Evolutionary conservation across 1,140 invertebrate genomes (phyloP).

Genomic region (Drosophila ananassae): DNA sequence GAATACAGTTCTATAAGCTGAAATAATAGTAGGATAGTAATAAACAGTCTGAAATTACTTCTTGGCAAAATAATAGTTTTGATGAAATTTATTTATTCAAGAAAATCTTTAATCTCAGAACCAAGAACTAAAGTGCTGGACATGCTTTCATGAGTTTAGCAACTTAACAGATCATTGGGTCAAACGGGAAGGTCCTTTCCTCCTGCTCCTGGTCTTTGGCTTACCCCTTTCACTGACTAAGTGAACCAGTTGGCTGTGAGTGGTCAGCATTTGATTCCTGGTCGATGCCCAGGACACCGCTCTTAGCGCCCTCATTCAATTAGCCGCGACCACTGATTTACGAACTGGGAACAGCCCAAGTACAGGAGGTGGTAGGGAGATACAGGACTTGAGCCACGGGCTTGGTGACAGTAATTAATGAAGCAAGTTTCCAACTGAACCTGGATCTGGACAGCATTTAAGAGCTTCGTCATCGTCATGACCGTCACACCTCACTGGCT

Average conservation of each 20-base stretch:
- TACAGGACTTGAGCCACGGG: conserved; percentile 13
- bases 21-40: too few relatives aligned
- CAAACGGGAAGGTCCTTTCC: neutral
- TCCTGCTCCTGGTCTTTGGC: neutral
- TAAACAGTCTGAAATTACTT: too few relatives aligned
- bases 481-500: conserved; percentile 44
- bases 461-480: conserved; percentile 47
- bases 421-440: conserved; percentile 36
- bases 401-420: conserved; percentile 58
- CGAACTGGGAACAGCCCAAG: conserved; percentile 6
- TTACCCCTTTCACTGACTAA: conserved; percentile 2
- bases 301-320: conserved; percentile 48
- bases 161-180: conserved; percentile 62
- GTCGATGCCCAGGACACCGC: conserved; percentile 21
- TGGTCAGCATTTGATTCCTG: conserved; percentile 39
- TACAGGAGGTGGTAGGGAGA: neutral
- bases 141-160: conserved; percentile 10
- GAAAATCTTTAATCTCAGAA: too few relatives aligned
- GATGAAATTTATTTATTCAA: too few relatives aligned
- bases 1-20: neutral
- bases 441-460: conserved; percentile 31
- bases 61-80: too few relatives aligned
- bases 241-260: conserved; percentile 29
- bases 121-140: neutral
- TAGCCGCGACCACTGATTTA: conserved; percentile 58